These are phyloP conservation scores for Microtus pennsylvanicus DNA, from an alignment of 2,113 vertebrate genomes.

Conservation along the genomic window DNA sequence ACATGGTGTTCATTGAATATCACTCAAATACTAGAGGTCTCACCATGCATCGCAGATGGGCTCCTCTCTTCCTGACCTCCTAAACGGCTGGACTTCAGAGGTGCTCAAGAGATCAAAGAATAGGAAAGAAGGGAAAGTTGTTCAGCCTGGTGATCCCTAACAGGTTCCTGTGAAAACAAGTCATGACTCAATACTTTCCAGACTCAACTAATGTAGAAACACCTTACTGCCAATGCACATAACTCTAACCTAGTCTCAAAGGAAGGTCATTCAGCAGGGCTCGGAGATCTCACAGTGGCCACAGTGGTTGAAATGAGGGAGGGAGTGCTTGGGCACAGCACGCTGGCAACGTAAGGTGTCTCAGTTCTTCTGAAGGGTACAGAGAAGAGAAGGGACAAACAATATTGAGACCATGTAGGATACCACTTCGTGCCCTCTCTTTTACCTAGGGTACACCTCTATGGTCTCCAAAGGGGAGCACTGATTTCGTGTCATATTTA, in stretches of 20 bases:
- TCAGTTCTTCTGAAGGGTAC: not conserved
- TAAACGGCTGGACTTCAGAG: fast-evolving
- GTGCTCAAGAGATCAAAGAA: too few species aligned
- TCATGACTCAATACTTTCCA: too few species aligned
- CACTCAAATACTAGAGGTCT: not conserved
- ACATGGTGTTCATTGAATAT: too few species aligned
- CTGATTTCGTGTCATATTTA: not conserved
- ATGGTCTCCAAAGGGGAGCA: too few species aligned
- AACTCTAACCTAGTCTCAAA: not conserved
- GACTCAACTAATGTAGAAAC: not conserved
- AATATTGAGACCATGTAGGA: fast-evolving
- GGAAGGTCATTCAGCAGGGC: not conserved
- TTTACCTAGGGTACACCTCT: fast-evolving
- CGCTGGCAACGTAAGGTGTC: too few species aligned
- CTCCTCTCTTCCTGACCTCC: not conserved
- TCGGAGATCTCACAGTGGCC: fast-evolving
- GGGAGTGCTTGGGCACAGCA: too few species aligned
- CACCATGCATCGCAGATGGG: not conserved
- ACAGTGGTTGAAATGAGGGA: too few species aligned
- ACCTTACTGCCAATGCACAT: not conserved
- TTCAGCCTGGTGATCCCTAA: too few species aligned
- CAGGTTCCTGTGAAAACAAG: not conserved
- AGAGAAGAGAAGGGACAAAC: not conserved
- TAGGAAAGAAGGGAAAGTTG: too few species aligned
- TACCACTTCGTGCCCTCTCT: fast-evolving